Percentiles rank a stretch among this genome's conserved stretches.
These are phyloP conservation scores for Caenorhabditis plicata DNA, from an alignment of 2,888 invertebrate genomes.

Conservation along the genomic window DNA sequence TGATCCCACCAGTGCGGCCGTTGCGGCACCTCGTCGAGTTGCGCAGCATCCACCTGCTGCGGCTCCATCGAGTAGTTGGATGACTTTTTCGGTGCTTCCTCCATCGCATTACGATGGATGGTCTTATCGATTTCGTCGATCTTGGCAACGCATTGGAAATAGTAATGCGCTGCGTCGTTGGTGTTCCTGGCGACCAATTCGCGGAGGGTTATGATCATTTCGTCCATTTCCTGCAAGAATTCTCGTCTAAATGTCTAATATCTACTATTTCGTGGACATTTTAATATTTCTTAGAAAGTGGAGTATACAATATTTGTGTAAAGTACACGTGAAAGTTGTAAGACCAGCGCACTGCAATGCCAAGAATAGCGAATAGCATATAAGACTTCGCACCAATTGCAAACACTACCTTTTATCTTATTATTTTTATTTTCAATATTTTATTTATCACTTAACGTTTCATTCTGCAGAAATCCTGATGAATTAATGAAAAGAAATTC, in stretches of 20 bases:
- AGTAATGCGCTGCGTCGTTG: constrained; percentile 47
- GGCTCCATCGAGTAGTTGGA: constrained; percentile 8
- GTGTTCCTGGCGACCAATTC: constrained; percentile 41
- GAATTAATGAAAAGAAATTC: too few species aligned
- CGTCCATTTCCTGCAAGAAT: constrained; percentile 50
- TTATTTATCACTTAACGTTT: too few species aligned
- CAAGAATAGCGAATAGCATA: too few species aligned
- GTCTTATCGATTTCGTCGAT: constrained; percentile 55
- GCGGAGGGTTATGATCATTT: constrained; percentile 43
- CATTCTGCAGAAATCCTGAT: too few species aligned
- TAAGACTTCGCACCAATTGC: too few species aligned
- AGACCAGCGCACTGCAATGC: too few species aligned
- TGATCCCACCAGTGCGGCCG: constrained; percentile 36
- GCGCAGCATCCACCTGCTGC: neutral
- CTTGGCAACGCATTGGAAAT: constrained; percentile 51
- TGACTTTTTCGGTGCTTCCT: neutral
- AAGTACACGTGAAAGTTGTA: too few species aligned
- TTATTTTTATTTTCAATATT: too few species aligned
- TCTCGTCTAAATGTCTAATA: neutral
- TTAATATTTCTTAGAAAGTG: neutral
- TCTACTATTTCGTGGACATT: constrained; percentile 6
- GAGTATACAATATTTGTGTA: too few species aligned
- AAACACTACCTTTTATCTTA: too few species aligned
- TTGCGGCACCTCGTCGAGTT: constrained; percentile 28
- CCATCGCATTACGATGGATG: constrained; percentile 16